Percentiles rank a stretch among this genome's conserved stretches.
Evolutionary conservation across 2,888 invertebrate species (phyloP).

Genomic region (Napeogenes inachia): DNA sequence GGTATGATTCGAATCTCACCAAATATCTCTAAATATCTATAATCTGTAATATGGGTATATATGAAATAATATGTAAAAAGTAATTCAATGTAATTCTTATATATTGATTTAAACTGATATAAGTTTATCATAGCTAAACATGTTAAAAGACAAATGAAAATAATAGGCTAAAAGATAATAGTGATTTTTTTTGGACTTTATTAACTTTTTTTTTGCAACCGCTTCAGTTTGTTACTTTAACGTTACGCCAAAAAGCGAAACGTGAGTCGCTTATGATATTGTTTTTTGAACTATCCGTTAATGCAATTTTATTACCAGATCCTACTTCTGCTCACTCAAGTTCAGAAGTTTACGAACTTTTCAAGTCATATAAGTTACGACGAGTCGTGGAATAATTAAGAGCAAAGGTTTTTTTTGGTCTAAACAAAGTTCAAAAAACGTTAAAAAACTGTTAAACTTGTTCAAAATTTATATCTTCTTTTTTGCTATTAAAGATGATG

Average conservation of each 20-base stretch:
- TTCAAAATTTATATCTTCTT: too few relatives aligned
- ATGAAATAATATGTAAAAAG: too few relatives aligned
- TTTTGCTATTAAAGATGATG: too few relatives aligned
- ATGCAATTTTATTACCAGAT: conserved; percentile 27
- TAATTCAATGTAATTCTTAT: too few relatives aligned
- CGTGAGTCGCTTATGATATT: conserved; percentile 27
- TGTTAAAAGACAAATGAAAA: too few relatives aligned
- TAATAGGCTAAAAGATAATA: too few relatives aligned
- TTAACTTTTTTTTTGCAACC: neutral
- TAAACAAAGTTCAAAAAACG: neutral
- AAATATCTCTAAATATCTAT: too few relatives aligned
- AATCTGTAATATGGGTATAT: too few relatives aligned
- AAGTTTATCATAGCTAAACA: too few relatives aligned
- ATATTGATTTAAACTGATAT: too few relatives aligned
- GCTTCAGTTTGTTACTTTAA: conserved; percentile 7
- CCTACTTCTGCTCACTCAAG: conserved; percentile 18
- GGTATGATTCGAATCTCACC: too few relatives aligned
- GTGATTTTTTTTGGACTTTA: neutral
- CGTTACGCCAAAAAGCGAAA: conserved; percentile 8
- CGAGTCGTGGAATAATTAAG: neutral
- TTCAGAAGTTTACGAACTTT: conserved; percentile 17
- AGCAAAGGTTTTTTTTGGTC: neutral
- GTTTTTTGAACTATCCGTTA: conserved; percentile 20
- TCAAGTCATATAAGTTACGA: conserved; percentile 1
- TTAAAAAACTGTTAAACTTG: too few relatives aligned